A percentile compares a stretch with the other conserved stretches of the same genome.
Conservation (phyloP, 2,888 invertebrate species). For the Myopa tessellatipennis region DNA sequence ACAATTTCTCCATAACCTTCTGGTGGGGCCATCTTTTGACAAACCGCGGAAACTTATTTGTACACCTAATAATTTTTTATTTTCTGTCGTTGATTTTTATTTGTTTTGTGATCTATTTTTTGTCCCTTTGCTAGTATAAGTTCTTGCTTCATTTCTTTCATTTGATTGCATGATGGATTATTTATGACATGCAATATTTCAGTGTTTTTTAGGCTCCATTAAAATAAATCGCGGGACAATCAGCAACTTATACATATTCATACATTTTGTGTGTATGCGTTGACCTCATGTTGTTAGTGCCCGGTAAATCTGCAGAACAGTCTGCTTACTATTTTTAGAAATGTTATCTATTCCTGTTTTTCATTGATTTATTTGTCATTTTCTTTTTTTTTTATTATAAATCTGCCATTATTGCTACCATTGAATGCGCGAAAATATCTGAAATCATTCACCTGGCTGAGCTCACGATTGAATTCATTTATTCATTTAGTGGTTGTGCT, state of each 20-base stretch:
- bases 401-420: not conserved
- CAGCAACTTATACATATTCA: not conserved
- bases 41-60: too few species aligned
- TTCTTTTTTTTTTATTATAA: not conserved
- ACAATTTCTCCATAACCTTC: too few species aligned
- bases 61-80: too few species aligned
- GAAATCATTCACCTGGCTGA: too few species aligned
- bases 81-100: not conserved
- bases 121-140: not conserved
- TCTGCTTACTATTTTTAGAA: not conserved
- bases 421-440: not conserved
- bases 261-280: not conserved
- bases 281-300: not conserved
- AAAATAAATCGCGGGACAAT: not conserved
- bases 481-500: too few species aligned
- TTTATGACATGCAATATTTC: constrained; percentile 6
- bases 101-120: not conserved
- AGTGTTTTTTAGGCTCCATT: not conserved
- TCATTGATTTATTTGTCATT: not conserved
- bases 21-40: too few species aligned
- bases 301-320: not conserved
- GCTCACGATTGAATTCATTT: too few species aligned
- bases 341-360: not conserved
- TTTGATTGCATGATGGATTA: constrained; percentile 10
- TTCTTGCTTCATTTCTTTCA: not conserved